Evolutionary conservation across 1,140 invertebrate genomes (phyloP), one percentile per base, ranked within the genome.

Genomic region (Diorhabda carinulata): DNA sequence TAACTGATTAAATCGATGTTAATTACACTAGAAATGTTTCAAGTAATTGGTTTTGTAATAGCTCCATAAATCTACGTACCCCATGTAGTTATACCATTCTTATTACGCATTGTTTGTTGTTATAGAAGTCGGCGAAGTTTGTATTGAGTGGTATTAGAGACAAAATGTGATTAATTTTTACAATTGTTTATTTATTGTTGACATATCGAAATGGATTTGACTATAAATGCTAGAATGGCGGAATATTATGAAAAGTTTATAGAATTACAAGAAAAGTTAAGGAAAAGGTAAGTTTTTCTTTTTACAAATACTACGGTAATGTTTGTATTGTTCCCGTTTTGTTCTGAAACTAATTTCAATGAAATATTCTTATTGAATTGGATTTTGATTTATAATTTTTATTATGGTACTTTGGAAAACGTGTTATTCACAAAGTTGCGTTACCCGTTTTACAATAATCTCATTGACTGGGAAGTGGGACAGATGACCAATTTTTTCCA

Each of bases 201-300:
- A 8, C 47, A 52, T 8, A n/a, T 52, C 47, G n/a, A 52, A 52
- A 52, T 52, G 47, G 47, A 52, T 52, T 52, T 52, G 6, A 8
- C 47, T 52, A n/a, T 52, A 52, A 52, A 52, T 52, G 47, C 47
- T 52, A 52, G 47, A 52, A 68, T 74, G 10, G 77, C 79, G 66
- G 77, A 77, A 65, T 79, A 80, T 70, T 80, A 81, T 61, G 67
- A 77, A 61, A 77, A 76, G 66, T 77, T 79, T 47, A 70, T 79
- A 2, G 76, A 80, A 42, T 69, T 81, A 7, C 79, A 81, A 61
- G 77, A 81, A 58, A 79, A 78, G 64, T 68, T 81, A 40, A 74
- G 78, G 47, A 77, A 76, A 70, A 81, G 80, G 80, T 81, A 73
- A 68, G 66, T 40, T 25, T 44, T 71, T 59, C 8, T 56, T 9